Percentiles rank a stretch among this genome's conserved stretches.
These are phyloP conservation scores for Ctenosaura bakeri DNA, from an alignment of 2,797 vertebrate species.

Conservation along the genomic window DNA sequence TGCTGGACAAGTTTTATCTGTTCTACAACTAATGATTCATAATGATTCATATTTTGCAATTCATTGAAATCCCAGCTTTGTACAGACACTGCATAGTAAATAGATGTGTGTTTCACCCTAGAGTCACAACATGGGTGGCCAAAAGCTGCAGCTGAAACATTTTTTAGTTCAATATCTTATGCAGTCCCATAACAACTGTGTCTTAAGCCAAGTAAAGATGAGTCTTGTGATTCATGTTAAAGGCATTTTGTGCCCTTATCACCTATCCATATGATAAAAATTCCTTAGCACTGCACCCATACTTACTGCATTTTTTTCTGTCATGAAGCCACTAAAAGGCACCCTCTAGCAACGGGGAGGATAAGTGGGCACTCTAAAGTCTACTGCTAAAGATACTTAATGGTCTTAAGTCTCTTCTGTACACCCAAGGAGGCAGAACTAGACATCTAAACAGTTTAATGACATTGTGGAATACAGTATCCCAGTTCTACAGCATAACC, in stretches of 20 bases:
- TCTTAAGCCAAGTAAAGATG: not conserved
- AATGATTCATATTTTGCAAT: not conserved
- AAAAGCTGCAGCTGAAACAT: not conserved
- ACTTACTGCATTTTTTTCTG: not conserved
- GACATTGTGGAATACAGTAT: not conserved
- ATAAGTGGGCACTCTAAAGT: not conserved
- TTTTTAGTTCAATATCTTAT: not conserved
- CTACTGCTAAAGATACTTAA: not conserved
- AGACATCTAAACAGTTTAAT: not conserved
- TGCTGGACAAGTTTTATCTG: not conserved
- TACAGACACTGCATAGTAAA: not conserved
- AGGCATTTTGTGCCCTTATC: not conserved
- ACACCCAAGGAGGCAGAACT: no score
- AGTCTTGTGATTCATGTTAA: not conserved
- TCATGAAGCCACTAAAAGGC: not conserved
- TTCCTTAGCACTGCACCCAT: not conserved
- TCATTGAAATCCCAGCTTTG: not conserved
- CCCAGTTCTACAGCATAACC: not conserved
- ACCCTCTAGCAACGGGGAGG: not conserved
- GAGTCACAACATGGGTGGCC: not conserved
- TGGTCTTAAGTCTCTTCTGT: not conserved
- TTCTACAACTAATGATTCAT: not conserved
- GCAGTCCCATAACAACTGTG: not conserved
- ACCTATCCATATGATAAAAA: not conserved
- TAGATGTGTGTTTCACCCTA: not conserved